Conservation (phyloP, 2,797 vertebrate genomes). For the Rhinophrynus dorsalis region DNA sequence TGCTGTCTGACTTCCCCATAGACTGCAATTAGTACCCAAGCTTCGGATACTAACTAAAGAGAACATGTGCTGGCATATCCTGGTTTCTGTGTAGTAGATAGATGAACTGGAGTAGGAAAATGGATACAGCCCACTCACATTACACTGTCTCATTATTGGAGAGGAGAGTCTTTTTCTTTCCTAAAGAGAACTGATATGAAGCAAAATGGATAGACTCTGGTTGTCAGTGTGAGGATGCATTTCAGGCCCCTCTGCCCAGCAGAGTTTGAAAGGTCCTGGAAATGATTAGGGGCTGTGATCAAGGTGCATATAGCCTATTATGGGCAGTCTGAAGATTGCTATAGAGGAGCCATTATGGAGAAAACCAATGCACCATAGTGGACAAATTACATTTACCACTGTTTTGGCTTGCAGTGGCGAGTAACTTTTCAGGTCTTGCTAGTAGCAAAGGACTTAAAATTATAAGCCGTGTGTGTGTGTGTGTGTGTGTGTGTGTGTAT, state of each 20-base stretch:
- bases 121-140: conserved; percentile 42
- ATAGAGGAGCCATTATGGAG: neutral
- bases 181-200: conserved; percentile 25
- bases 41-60: conserved; percentile 42
- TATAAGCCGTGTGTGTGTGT: no score
- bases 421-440: no score
- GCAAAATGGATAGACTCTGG: conserved; percentile 40
- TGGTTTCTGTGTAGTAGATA: conserved; percentile 18
- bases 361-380: no score
- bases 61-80: conserved; percentile 44
- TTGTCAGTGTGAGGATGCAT: conserved; percentile 24
- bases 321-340: no score
- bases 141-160: conserved; percentile 10
- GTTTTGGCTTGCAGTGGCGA: no score
- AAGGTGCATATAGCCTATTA: neutral
- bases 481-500: no score
- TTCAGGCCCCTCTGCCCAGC: conserved; percentile 1
- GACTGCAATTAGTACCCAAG: conserved; percentile 48
- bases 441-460: no score
- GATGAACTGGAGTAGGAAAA: conserved; percentile 46
- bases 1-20: conserved; percentile 51
- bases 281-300: neutral
- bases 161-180: neutral
- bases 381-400: no score
- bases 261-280: neutral